Conservation (phyloP, 2,888 invertebrate genomes). For the Patella ulyssiponensis region DNA sequence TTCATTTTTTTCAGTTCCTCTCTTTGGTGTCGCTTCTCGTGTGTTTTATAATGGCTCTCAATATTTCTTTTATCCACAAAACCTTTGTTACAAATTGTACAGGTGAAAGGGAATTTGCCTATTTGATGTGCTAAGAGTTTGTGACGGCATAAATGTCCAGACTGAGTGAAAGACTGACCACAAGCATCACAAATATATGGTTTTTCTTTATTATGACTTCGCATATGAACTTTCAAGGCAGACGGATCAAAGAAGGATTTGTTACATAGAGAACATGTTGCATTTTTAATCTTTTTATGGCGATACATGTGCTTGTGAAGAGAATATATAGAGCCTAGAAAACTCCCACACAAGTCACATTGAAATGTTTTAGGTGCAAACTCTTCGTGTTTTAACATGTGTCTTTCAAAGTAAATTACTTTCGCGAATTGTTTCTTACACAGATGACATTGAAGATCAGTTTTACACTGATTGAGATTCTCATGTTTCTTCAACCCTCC, state of each 20-base stretch:
- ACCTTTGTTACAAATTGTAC: constrained; percentile 32
- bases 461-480: background rate
- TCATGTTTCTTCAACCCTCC: background rate
- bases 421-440: background rate
- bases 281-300: background rate
- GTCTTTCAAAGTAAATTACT: background rate
- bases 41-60: constrained; percentile 32
- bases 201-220: constrained; percentile 17
- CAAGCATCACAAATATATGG: constrained; percentile 21
- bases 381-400: background rate
- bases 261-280: constrained; percentile 10
- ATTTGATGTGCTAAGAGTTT: constrained; percentile 16
- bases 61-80: constrained; percentile 33
- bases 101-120: constrained; percentile 23
- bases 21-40: constrained; percentile 24
- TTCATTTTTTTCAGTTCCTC: background rate
- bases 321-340: background rate
- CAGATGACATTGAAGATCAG: background rate
- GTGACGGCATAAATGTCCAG: constrained; percentile 6
- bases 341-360: constrained; percentile 3
- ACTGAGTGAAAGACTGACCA: constrained; percentile 15
- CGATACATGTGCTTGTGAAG: background rate
- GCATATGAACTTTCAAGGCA: constrained; percentile 11
- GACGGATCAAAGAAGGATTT: constrained; percentile 20
- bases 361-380: background rate